Evolutionary conservation across 2,888 invertebrate species (phyloP), one percentile per base, ranked within the genome.

Genomic region (Cecidostiba fungosa): DNA sequence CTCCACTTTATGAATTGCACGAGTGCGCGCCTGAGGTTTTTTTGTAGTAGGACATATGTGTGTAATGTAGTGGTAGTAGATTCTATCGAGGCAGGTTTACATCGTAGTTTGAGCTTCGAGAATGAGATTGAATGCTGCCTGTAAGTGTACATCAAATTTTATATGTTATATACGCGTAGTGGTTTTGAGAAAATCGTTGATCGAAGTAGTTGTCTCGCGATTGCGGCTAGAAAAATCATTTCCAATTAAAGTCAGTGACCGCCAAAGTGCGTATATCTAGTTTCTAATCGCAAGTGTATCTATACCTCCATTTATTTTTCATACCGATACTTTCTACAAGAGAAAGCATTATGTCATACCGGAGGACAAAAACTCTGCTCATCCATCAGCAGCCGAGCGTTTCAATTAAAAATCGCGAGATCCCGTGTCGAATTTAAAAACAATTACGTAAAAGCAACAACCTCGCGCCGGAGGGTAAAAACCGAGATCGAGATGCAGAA

Each of bases 291-390:
- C 59, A 16, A 72, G 26, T 39, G 19, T n/a, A 4, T 16, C n/a
- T n/a, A n/a, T n/a, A 39, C 29, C 23, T 72, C 3, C 12, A 70
- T 72, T 29, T 72, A 43, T 43, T 72, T 43, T 12, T 23, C 12
- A 0, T 23, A 14, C n/a, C 23, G 66, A 26, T 69, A 80, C 66
- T 85, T 82, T 82, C 73, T 32, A 69, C 3, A 29, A n/a, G 82
- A 81, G 85, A 85, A 85, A 85, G 82, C 74, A 82, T 81, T 81
- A 59, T 29, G 26, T 77, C 74, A n/a, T n/a, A 74, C 54, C n/a
- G 26, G 19, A 8, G 39, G 14, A 19, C 2, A 82, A 43, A 78
- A 77, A 72, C 39, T 32, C 16, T 36, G 1, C 47, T 39, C 16
- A 10, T 3, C 19, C 19, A 39, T 39, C 39, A 39, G 39, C 39